Evolutionary conservation across 2,888 invertebrate genomes (phyloP).

Genomic region (Platycnemis pennipes): DNA sequence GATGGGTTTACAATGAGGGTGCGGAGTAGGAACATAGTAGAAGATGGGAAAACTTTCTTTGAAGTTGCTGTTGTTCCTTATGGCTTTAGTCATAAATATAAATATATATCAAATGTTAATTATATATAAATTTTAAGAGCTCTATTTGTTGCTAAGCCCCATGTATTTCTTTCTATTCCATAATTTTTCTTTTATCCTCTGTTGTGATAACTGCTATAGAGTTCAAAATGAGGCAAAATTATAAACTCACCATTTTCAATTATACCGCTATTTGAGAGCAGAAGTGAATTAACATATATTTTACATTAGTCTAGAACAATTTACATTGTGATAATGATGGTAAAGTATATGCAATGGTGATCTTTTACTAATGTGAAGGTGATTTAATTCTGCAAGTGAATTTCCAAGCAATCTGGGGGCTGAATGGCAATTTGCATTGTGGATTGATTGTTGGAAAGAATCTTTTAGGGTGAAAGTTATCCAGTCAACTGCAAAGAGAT

Average conservation of each 20-base stretch:
- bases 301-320: slow-evolving; percentile 51
- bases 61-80: slow-evolving; percentile 47
- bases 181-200: slow-evolving; percentile 48
- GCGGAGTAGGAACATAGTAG: slow-evolving; percentile 1
- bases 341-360: slow-evolving; percentile 58
- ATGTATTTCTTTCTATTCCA: slow-evolving; percentile 66
- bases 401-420: slow-evolving; percentile 77
- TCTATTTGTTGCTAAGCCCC: slow-evolving; percentile 61
- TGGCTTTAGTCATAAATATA: slow-evolving; percentile 68
- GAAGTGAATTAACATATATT: slow-evolving; percentile 54
- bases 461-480: slow-evolving; percentile 48
- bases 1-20: slow-evolving; percentile 62
- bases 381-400: not conserved
- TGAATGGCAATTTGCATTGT: slow-evolving; percentile 79
- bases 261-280: not conserved
- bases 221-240: slow-evolving; percentile 55
- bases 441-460: slow-evolving; percentile 70
- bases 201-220: slow-evolving; percentile 59
- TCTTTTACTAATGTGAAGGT: slow-evolving; percentile 34
- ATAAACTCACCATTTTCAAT: slow-evolving; percentile 6
- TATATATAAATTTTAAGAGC: slow-evolving; percentile 57
- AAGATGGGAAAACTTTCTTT: not conserved
- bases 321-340: slow-evolving; percentile 40
- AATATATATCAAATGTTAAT: slow-evolving; percentile 63
- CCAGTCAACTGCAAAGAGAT: not conserved